These are phyloP conservation scores for Ptilonorhynchus violaceus DNA, from an alignment of 2,113 vertebrate genomes.

Conservation along the genomic window DNA sequence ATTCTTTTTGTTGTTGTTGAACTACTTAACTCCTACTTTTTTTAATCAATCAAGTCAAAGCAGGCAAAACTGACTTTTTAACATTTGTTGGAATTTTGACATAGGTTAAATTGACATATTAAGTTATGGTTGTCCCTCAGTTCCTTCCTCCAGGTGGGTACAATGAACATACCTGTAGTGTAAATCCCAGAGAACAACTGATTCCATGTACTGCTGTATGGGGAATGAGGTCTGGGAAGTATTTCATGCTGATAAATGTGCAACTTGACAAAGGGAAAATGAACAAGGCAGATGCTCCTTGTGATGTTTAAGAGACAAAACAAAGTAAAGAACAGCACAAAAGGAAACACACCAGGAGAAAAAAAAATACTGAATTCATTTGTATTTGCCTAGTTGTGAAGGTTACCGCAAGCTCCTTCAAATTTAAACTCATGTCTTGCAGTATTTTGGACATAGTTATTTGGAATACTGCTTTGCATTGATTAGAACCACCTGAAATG, in stretches of 20 bases:
- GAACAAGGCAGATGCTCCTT: background rate
- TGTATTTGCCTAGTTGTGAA: background rate
- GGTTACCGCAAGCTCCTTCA: background rate
- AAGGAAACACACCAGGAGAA: rapidly evolving
- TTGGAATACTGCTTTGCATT: background rate
- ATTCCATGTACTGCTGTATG: background rate
- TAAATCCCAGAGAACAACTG: background rate
- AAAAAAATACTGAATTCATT: rapidly evolving
- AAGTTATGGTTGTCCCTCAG: rapidly evolving
- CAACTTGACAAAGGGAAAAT: background rate
- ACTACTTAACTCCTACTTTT: background rate
- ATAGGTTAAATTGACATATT: background rate
- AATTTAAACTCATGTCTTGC: background rate
- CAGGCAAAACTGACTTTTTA: background rate
- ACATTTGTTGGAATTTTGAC: background rate
- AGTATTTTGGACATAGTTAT: background rate
- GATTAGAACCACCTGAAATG: background rate
- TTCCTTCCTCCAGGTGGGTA: background rate
- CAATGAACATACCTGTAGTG: background rate
- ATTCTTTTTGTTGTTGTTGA: background rate
- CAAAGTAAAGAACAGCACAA: background rate
- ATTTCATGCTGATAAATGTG: background rate
- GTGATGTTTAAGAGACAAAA: background rate
- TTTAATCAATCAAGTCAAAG: background rate
- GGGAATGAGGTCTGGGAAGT: background rate